phyloP scores from a whole-genome alignment of 2,888 invertebrate genomes.

The Aphidoletes aphidimyza region DNA sequence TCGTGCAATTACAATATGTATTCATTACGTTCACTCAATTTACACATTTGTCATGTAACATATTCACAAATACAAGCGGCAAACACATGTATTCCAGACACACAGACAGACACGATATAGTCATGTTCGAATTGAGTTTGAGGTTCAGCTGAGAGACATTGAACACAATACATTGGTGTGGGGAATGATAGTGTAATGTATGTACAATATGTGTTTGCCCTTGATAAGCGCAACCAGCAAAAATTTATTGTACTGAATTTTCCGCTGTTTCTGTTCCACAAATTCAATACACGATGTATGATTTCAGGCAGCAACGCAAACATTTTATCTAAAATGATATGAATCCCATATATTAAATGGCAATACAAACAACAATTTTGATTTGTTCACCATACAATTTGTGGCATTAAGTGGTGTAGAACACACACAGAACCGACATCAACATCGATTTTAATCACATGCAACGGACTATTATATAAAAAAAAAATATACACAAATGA shows the following conservation, averaged over 20 bases:
- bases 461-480: neutral
- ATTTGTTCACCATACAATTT: neutral
- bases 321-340: neutral
- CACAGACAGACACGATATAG: neutral
- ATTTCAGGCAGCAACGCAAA: too few relatives aligned
- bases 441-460: neutral
- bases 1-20: neutral
- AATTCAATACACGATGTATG: too few relatives aligned
- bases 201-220: conserved; percentile 11
- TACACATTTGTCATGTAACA: conserved; percentile 24
- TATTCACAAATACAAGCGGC: too few relatives aligned
- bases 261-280: neutral
- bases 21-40: conserved; percentile 4
- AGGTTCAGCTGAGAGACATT: neutral
- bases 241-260: conserved; percentile 19
- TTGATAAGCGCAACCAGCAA: conserved; percentile 5
- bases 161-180: neutral
- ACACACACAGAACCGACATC: neutral
- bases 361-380: too few relatives aligned
- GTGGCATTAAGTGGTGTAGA: too few relatives aligned
- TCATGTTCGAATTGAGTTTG: neutral
- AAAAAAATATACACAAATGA: neutral
- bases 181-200: neutral
- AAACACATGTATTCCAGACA: neutral
- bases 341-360: conserved; percentile 28